These are phyloP conservation scores for Cryptocephalus primarius DNA, from an alignment of 2,888 invertebrate genomes.

Conservation along the genomic window DNA sequence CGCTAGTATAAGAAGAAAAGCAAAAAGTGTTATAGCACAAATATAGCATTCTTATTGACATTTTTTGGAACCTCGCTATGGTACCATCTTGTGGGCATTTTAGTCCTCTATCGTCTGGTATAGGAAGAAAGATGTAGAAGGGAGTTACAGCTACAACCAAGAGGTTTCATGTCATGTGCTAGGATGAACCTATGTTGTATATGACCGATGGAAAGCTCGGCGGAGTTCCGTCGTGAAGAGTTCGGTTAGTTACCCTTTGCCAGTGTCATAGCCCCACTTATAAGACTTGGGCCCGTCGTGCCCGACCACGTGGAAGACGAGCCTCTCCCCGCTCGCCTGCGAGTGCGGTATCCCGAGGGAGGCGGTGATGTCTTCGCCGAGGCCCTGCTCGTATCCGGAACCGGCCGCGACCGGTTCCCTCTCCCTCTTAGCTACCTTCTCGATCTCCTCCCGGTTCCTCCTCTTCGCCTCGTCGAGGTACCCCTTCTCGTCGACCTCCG, in stretches of 20 bases:
- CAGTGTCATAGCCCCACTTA: conserved; percentile 76
- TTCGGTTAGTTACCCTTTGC: conserved; percentile 53
- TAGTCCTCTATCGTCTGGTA: too few relatives aligned
- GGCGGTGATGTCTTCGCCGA: conserved; percentile 23
- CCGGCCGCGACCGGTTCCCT: neutral
- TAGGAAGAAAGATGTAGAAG: too few relatives aligned
- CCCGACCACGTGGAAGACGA: conserved; percentile 72
- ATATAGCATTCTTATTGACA: too few relatives aligned
- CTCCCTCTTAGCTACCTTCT: neutral
- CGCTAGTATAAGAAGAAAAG: too few relatives aligned
- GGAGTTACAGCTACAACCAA: too few relatives aligned
- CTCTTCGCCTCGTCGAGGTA: conserved; percentile 40
- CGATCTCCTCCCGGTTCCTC: conserved; percentile 41
- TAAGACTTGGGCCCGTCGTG: conserved; percentile 73
- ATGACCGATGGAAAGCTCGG: too few relatives aligned
- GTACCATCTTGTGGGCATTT: too few relatives aligned
- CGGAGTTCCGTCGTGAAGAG: too few relatives aligned
- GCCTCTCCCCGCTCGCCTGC: conserved; percentile 39
- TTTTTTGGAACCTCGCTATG: too few relatives aligned
- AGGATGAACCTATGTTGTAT: too few relatives aligned
- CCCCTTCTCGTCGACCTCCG: conserved; percentile 32
- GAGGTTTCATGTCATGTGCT: too few relatives aligned
- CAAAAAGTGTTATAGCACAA: too few relatives aligned
- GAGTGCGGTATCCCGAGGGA: conserved; percentile 20
- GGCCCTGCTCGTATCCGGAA: conserved; percentile 13